Percentiles rank a stretch among this genome's conserved stretches.
phyloP scores from a whole-genome alignment of 2,888 invertebrate genomes.

The Xestia c-nigrum region DNA sequence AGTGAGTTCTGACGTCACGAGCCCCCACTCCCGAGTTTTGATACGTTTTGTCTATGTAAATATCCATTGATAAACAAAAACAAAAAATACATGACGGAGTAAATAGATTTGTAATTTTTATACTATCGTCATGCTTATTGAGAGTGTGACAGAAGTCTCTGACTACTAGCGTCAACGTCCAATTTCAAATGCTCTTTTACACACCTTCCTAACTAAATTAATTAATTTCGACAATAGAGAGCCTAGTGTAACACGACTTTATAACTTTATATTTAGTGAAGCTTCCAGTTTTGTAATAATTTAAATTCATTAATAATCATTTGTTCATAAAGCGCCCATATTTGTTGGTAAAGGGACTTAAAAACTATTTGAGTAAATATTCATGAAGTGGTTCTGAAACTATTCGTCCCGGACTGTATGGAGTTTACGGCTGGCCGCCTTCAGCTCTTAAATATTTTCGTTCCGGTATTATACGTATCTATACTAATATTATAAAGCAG shows the following conservation, averaged over 20 bases:
- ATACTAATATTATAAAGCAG: too few species aligned
- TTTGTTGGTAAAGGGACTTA: slow-evolving; percentile 38
- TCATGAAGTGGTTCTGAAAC: slow-evolving; percentile 37
- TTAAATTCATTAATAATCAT: slow-evolving; percentile 30
- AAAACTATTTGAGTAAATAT: slow-evolving; percentile 51
- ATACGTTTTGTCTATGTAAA: too few species aligned
- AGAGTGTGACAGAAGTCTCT: slow-evolving; percentile 4
- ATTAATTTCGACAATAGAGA: neutral
- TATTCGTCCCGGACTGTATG: slow-evolving; percentile 30
- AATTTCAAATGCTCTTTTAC: neutral
- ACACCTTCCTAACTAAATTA: neutral
- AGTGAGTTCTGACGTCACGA: too few species aligned
- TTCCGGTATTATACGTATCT: slow-evolving; percentile 14
- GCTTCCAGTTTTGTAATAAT: slow-evolving; percentile 10
- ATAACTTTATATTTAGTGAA: slow-evolving; percentile 4
- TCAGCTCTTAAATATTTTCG: slow-evolving; percentile 15
- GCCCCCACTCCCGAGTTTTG: too few species aligned
- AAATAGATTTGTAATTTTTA: too few species aligned
- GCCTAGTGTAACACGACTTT: slow-evolving; percentile 4
- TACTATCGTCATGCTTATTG: too few species aligned
- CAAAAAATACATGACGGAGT: too few species aligned
- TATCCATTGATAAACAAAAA: too few species aligned
- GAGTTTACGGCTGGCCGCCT: slow-evolving; percentile 4
- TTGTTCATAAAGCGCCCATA: slow-evolving; percentile 15
- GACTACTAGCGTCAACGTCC: neutral